Conservation (phyloP, 2,797 vertebrate species). For the Poecilia gillii region DNA sequence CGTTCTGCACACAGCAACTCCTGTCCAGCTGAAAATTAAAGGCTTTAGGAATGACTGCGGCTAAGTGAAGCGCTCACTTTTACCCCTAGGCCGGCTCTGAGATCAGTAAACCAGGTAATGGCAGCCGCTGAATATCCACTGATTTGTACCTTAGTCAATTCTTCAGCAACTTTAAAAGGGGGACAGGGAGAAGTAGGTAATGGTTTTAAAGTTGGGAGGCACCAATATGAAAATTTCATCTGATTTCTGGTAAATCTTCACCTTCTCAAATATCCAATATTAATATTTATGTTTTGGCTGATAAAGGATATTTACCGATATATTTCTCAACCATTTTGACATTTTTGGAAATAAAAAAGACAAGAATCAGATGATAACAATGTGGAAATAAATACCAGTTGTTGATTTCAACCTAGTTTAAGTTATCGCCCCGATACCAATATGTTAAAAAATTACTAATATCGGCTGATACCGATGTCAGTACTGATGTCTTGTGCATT, state of each 20-base stretch:
- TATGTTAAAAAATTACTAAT: too few species aligned
- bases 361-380: too few species aligned
- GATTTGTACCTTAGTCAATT: background rate
- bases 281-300: background rate
- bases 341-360: too few species aligned
- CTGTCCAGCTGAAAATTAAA: constrained; percentile 37
- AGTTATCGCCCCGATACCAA: too few species aligned
- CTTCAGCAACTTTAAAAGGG: background rate
- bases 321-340: too few species aligned
- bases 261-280: background rate
- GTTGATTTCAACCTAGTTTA: too few species aligned
- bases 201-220: background rate
- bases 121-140: constrained; percentile 2
- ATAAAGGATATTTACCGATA: too few species aligned
- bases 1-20: constrained; percentile 28
- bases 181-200: background rate
- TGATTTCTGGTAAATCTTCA: too few species aligned
- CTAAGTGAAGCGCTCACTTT: constrained; percentile 7
- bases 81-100: constrained; percentile 27
- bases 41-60: constrained; percentile 24
- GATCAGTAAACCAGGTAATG: constrained; percentile 21
- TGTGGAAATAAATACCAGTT: too few species aligned
- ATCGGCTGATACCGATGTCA: too few species aligned
- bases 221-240: too few species aligned
- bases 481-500: too few species aligned